Conservation (phyloP, 2,113 vertebrate genomes). For the Chinchilla lanigera region DNA sequence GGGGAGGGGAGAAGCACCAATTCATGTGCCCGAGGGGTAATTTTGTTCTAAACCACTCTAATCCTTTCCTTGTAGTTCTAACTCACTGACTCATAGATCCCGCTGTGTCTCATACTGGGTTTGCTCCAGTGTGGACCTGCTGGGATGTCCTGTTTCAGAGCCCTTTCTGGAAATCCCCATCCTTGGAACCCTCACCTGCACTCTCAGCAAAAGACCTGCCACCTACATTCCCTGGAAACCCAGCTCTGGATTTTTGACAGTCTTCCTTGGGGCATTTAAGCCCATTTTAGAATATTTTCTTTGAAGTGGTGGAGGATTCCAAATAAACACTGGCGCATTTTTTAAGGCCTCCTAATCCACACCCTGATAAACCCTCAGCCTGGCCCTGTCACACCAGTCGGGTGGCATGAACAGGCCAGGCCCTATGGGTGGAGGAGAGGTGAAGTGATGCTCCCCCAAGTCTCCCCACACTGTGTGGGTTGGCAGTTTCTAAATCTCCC, state of each 20-base stretch:
- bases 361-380: background rate
- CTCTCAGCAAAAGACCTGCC: background rate
- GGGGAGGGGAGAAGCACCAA: background rate
- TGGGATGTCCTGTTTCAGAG: background rate
- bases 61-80: background rate
- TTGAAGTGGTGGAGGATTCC: background rate
- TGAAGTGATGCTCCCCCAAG: background rate
- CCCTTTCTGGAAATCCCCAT: background rate
- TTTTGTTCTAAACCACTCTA: background rate
- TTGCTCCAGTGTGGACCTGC: background rate
- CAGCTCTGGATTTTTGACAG: background rate
- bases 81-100: background rate
- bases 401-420: background rate
- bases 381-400: background rate
- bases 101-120: background rate
- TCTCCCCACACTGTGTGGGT: background rate
- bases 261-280: background rate
- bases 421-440: no score
- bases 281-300: conserved; percentile 1
- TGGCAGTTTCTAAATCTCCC: background rate
- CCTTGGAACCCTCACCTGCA: background rate
- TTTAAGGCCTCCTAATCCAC: background rate
- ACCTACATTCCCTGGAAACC: background rate
- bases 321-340: background rate
- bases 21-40: rapidly evolving